These are phyloP conservation scores for Gallinago solitaria DNA, from an alignment of 2,797 vertebrate genomes.

Conservation along the genomic window DNA sequence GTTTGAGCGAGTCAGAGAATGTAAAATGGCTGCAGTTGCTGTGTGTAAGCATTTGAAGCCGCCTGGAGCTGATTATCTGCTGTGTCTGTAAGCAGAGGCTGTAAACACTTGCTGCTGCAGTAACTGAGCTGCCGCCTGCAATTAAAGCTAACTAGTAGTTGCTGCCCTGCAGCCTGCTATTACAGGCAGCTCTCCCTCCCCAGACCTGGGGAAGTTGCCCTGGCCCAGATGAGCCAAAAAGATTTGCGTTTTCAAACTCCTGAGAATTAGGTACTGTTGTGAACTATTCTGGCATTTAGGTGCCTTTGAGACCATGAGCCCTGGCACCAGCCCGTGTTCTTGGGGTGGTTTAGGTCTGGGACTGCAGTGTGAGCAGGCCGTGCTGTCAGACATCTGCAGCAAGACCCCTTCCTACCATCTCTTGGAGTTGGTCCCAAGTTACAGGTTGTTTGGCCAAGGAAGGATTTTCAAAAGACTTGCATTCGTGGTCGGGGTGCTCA, in stretches of 20 bases:
- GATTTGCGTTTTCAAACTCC: background rate
- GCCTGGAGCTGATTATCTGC: constrained; percentile 2
- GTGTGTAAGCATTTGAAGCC: background rate
- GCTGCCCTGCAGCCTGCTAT: background rate
- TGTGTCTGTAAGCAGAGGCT: background rate
- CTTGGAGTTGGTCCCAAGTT: background rate
- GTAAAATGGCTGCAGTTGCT: background rate
- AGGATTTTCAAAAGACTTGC: background rate
- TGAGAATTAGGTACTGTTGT: background rate
- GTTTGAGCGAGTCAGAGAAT: background rate
- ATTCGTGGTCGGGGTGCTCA: background rate
- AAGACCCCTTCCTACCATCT: background rate
- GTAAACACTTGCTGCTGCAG: background rate
- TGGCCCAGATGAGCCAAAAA: background rate
- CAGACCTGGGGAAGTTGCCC: background rate
- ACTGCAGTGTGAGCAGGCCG: background rate
- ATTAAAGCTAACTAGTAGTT: background rate
- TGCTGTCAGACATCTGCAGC: background rate
- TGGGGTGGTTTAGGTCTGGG: background rate
- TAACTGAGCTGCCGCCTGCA: background rate
- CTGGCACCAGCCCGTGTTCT: rapidly evolving
- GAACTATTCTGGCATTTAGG: background rate
- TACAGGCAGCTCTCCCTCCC: background rate
- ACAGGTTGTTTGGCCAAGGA: background rate
- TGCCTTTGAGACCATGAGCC: background rate